Conservation (phyloP, 2,888 invertebrate species). For the Drosophila mettleri region DNA sequence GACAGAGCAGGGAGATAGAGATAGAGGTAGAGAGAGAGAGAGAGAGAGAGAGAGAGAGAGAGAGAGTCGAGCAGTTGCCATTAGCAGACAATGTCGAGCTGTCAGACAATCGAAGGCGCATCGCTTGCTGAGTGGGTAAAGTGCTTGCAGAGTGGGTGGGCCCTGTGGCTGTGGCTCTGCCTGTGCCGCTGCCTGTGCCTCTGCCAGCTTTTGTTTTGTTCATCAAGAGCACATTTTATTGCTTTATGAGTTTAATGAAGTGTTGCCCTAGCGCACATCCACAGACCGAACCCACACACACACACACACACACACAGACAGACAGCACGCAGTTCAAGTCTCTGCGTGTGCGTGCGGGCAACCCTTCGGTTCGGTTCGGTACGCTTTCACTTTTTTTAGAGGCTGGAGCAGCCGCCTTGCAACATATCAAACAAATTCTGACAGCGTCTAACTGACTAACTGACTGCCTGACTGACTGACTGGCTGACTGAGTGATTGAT, state of each 20-base stretch:
- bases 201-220: conserved; percentile 54
- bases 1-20: conserved; percentile 6
- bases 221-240: conserved; percentile 73
- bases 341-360: conserved; percentile 29
- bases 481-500: conserved; percentile 49
- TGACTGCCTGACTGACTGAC: conserved; percentile 34
- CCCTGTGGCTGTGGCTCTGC: not conserved
- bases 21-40: not conserved
- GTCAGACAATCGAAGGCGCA: conserved; percentile 62
- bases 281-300: not conserved
- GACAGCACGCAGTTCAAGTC: not conserved
- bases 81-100: conserved; percentile 74
- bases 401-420: conserved; percentile 17
- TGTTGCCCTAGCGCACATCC: conserved; percentile 57
- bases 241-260: conserved; percentile 80
- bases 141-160: not conserved
- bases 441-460: conserved; percentile 54
- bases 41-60: not conserved
- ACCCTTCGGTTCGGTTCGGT: conserved; percentile 62
- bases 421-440: conserved; percentile 75
- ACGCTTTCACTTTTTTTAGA: conserved; percentile 67
- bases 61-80: conserved; percentile 47
- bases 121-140: conserved; percentile 21
- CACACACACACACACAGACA: not conserved
- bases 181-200: conserved; percentile 3